Conservation (phyloP, 2,888 invertebrate species). For the Colletes collaris region DNA sequence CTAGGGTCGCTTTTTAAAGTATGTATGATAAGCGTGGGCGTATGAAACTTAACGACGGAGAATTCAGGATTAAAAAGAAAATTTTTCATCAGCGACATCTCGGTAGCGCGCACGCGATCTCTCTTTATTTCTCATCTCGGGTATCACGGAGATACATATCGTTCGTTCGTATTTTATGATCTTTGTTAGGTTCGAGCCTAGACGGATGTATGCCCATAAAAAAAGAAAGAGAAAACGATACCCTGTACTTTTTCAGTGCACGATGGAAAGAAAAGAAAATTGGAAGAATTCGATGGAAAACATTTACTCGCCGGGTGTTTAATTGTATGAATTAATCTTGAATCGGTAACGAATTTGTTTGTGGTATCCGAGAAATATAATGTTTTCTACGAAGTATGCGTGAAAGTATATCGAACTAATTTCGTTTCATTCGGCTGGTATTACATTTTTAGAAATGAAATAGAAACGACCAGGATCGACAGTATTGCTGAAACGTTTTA, state of each 20-base stretch:
- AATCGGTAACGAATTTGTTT: constrained; percentile 36
- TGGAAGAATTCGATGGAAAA: constrained; percentile 3
- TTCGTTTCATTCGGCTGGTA: constrained; percentile 26
- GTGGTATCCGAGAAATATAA: constrained; percentile 20
- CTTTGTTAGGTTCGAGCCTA: constrained; percentile 25
- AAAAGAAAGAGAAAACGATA: not conserved
- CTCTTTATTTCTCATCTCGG: constrained; percentile 26
- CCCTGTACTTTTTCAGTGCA: constrained; percentile 7
- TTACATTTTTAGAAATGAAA: constrained; percentile 24
- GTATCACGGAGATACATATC: constrained; percentile 27
- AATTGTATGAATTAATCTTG: constrained; percentile 41
- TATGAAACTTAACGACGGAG: constrained; percentile 30
- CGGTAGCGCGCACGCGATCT: constrained; percentile 40
- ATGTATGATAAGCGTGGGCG: constrained; percentile 48
- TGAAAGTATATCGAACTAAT: constrained; percentile 6
- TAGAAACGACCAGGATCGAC: constrained; percentile 2
- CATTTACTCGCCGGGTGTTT: constrained; percentile 11
- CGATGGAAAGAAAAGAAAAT: constrained; percentile 1
- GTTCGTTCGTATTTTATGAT: constrained; percentile 35
- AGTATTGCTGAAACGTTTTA: constrained; percentile 10
- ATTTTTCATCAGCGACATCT: constrained; percentile 32
- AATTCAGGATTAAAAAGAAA: constrained; percentile 3
- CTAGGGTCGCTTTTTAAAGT: constrained; percentile 58
- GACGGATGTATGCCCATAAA: constrained; percentile 12
- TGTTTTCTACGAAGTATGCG: constrained; percentile 25